Evolutionary conservation across 1,140 invertebrate genomes (phyloP), one percentile per base, ranked within the genome.

Genomic region (Atopsyche davidsoni): DNA sequence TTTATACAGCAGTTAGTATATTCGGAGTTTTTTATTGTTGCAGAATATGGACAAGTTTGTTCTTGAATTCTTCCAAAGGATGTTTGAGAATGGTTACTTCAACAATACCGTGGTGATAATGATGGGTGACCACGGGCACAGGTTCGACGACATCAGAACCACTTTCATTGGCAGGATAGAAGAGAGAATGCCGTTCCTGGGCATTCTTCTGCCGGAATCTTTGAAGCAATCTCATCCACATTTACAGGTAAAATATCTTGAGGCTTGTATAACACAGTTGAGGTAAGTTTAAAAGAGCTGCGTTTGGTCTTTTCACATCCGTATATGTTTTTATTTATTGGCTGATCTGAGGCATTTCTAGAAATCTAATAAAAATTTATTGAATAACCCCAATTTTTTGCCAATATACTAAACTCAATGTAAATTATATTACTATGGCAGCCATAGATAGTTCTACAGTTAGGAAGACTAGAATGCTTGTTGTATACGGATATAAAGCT

Each of bases 41-140:
- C 25, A 58, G 57, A 55, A 55, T 46, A 55, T 58, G 55, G 82
- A 84, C 51, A 22, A 57, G 0, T 58, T 63, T n/a, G 62, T 78
- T 21, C 28, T 67, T 0, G 41, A 64, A 2, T 76, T 74, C 44
- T 64, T 83, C 6, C 57, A 67, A 22, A 54, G 65, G 2, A 51
- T 81, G 22, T 64, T 75, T 14, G 53, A 67, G 18, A 68, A 65
- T 19, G 78, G 79, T 2, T 62, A 79, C 24, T 72, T 92, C 1
- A 83, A 91, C 60, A 81, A 89, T 59, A 86, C 87, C 0, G 60
- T 92, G 46, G 64, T 92, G 2, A 80, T 91, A 28, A 54, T 90
- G 7, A 86, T 90, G 83, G 84, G 85, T 34, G 88, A 92, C 75
- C 87, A 91, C 67, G 87, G 88, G 6, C 80, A 85, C 59, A 79